Base-by-base conservation (phyloP, 2,113 vertebrate species). In the Tetraodon nigroviridis region DNA sequence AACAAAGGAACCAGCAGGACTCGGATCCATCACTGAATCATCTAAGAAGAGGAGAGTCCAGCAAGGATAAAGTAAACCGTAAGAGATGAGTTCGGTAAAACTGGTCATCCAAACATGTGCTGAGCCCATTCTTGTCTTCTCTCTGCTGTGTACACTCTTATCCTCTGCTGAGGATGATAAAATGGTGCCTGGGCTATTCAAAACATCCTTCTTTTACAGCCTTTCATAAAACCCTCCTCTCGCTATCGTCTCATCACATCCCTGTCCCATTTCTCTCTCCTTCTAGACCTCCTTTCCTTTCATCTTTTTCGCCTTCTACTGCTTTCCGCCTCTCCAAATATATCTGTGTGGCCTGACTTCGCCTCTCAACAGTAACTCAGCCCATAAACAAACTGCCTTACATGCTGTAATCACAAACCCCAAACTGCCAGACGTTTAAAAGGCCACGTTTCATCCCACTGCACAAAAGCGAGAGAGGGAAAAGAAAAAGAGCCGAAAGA, bases 381-480 rank as follows among this genome's bases (percentile, higher is more conserved):
- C 90, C 91, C 92, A 91, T 95, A 96, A 97, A 97, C 94, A 95
- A 94, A 93, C 91, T 91, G 93, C 92, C 92, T 92, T 92, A 94
- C 92, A 92, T 90, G 89, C 91, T 92, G 91, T 93, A 94, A 95
- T 95, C 93, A 93, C 91, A 73, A 90, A 80, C 65, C 92, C 90
- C 91, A 89, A 88, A 90, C 91, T 92, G 89, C 91, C 64, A 64
- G 71, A 94, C 93, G 92, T 94, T 92, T 93, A 95, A 93, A 92
- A 57, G 89, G 90, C 90, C 91, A 91, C 90, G 89, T 94, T 95
- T 94, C 94, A 94, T 93, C 91, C 90, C 79, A 88, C 90, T 89
- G 89, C 90, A 89, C 48, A 91, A 90, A 68, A 92, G 90, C 4
- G 56, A 4, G 6, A 18, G 12, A 15, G 42, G 16, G 52, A 32